A percentile compares a stretch with the other conserved stretches of the same genome.
Conservation (phyloP, 2,797 vertebrate species). For the Gymnoscopelus microlampas region DNA sequence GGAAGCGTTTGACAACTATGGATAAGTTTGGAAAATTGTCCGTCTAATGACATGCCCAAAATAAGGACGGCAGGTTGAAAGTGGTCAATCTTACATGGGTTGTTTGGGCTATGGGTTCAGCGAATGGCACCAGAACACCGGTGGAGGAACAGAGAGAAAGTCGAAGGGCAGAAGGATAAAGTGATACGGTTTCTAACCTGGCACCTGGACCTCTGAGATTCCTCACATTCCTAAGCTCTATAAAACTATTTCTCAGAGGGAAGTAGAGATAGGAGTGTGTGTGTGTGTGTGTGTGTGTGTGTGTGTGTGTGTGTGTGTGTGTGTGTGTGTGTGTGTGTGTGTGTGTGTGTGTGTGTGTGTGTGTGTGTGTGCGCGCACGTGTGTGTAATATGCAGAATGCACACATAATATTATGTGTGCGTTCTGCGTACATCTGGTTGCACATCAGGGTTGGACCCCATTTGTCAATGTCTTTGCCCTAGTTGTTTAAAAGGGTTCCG, state of each 20-base stretch:
- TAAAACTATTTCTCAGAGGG: slow-evolving; percentile 52
- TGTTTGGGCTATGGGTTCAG: not conserved
- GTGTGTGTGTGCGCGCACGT: slow-evolving; percentile 2
- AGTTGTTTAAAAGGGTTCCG: not conserved
- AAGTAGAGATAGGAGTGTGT: slow-evolving; percentile 51
- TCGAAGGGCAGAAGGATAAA: slow-evolving; percentile 36
- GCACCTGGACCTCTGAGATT: slow-evolving; percentile 62
- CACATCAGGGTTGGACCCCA: slow-evolving; percentile 8
- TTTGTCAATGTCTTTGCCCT: slow-evolving; percentile 34
- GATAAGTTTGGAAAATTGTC: no score
- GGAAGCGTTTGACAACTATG: no score
- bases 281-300: slow-evolving; percentile 40
- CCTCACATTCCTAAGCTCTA: slow-evolving; percentile 67
- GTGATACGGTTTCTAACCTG: slow-evolving; percentile 37
- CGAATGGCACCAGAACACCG: slow-evolving; percentile 9
- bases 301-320: slow-evolving; percentile 7
- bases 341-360: slow-evolving; percentile 14
- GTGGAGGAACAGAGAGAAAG: not conserved
- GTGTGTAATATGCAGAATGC: no score
- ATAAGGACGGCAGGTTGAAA: not conserved
- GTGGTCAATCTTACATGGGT: not conserved
- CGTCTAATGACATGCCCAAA: no score
- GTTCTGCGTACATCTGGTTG: not conserved
- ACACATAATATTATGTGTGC: not conserved
- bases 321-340: slow-evolving; percentile 7